Evolutionary conservation across 2,797 vertebrate genomes (phyloP).

Genomic region (Pangasius djambal): DNA sequence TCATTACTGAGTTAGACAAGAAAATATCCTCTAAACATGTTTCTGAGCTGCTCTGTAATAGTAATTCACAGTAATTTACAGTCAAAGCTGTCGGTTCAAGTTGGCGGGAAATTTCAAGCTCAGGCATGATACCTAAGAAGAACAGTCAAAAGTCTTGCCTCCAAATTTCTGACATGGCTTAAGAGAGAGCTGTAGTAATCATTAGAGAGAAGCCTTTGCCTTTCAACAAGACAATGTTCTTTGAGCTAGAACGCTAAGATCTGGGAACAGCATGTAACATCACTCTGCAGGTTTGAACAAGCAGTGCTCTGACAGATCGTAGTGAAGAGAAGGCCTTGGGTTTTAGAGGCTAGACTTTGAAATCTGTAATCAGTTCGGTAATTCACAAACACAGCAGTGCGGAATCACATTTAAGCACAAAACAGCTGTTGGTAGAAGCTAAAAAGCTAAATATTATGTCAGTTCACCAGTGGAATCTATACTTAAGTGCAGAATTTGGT

Average conservation of each 20-base stretch:
- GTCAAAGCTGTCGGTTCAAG: background rate
- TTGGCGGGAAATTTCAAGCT: background rate
- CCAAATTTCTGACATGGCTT: background rate
- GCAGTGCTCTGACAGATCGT: background rate
- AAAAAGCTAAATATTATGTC: background rate
- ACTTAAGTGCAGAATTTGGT: background rate
- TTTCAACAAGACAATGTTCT: background rate
- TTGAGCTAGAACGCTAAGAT: background rate
- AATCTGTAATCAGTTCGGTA: background rate
- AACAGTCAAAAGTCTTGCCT: background rate
- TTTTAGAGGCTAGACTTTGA: background rate
- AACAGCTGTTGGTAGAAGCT: background rate
- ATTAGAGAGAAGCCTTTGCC: background rate
- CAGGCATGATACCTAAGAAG: background rate
- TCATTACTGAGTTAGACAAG: background rate
- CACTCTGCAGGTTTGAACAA: constrained; percentile 6
- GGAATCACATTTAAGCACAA: background rate
- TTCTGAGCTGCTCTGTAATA: background rate
- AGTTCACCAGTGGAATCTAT: background rate
- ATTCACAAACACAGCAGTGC: background rate
- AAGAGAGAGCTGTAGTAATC: background rate
- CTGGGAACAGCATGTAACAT: background rate
- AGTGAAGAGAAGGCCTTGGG: background rate
- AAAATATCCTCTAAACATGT: background rate
- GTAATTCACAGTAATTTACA: background rate